Conservation (phyloP, 2,888 invertebrate genomes). For the Ophioninae sp. region DNA sequence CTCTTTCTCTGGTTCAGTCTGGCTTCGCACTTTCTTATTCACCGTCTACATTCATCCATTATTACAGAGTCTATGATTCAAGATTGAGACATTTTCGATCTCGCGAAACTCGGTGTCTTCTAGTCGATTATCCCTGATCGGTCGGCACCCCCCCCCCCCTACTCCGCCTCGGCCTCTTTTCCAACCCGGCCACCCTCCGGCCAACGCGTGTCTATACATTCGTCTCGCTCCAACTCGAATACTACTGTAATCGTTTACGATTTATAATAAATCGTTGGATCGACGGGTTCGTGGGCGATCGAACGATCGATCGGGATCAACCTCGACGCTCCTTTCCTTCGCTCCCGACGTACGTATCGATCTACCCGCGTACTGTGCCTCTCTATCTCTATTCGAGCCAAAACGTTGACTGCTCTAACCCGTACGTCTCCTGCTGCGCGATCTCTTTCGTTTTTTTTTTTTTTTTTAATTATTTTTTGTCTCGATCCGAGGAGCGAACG, state of each 20-base stretch:
- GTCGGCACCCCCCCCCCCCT: background rate
- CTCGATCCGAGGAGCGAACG: too few relatives aligned
- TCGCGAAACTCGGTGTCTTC: slow-evolving; percentile 20
- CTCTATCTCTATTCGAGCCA: too few relatives aligned
- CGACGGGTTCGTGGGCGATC: slow-evolving; percentile 53
- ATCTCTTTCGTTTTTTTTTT: too few relatives aligned
- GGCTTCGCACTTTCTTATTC: slow-evolving; percentile 20
- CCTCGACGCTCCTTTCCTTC: slow-evolving; percentile 19
- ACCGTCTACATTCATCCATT: slow-evolving; percentile 46
- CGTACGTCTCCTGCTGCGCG: too few relatives aligned
- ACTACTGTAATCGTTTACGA: slow-evolving; percentile 52
- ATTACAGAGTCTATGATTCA: slow-evolving; percentile 50
- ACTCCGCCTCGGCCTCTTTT: too few relatives aligned
- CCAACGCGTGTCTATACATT: background rate
- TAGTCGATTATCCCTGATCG: slow-evolving; percentile 12
- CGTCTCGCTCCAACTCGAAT: slow-evolving; percentile 42
- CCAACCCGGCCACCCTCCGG: background rate
- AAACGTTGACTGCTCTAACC: too few relatives aligned
- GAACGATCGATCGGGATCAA: slow-evolving; percentile 18
- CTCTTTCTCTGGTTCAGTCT: background rate
- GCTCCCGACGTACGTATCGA: background rate
- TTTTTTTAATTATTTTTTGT: too few relatives aligned
- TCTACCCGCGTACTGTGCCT: too few relatives aligned
- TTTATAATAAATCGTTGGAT: slow-evolving; percentile 59
- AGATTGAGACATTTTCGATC: slow-evolving; percentile 59